Evolutionary conservation across 1,140 invertebrate genomes (phyloP), one percentile per base, ranked within the genome.

Genomic region (Holcopasites calliopsidis): DNA sequence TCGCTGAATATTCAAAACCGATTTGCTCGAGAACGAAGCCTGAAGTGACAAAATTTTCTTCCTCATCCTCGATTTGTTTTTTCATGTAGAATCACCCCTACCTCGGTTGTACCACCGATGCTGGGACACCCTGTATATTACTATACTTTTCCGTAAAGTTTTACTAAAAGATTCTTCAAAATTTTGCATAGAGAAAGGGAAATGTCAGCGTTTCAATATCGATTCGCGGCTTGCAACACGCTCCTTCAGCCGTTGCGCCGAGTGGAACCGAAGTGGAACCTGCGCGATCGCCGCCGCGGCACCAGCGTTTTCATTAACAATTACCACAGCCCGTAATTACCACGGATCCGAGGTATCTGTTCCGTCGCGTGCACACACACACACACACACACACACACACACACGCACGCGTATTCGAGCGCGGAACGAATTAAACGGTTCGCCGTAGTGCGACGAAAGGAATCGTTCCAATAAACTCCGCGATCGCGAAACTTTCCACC

Each of bases 271-370:
- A 38, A 38, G n/a, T 38, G 35, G 8, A n/a, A 55, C 18, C 8
- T 31, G 18, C 18, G 3, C 28, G 11, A 58, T 58, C 10, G 31
- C 38, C 11, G 31, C 23, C 42, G 3, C 6, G 54, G 31, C 40
- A n/a, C 2, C 68, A 31, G 42, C 33, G 35, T 71, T 71, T 71
- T 71, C 61, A 71, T 71, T 71, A 71, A 71, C 44, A 71, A 71
- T 71, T 71, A 71, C 33, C 42, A 44, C 44, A 71, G 62, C 57
- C 44, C 8, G 44, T 50, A 71, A 71, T 71, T 71, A 62, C 57
- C 54, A 5, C 8, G 54, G 28, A 60, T 55, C 44, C 54, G 40
- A n/a, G 54, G 54, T 31, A 23, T 31, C 35, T 0, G n/a, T 26
- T 49, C 11, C 4, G 33, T 7, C 18, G 26, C 23, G 23, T 11